Evolutionary conservation across 2,888 invertebrate genomes (phyloP).

Genomic region (Plagodis dolabraria): DNA sequence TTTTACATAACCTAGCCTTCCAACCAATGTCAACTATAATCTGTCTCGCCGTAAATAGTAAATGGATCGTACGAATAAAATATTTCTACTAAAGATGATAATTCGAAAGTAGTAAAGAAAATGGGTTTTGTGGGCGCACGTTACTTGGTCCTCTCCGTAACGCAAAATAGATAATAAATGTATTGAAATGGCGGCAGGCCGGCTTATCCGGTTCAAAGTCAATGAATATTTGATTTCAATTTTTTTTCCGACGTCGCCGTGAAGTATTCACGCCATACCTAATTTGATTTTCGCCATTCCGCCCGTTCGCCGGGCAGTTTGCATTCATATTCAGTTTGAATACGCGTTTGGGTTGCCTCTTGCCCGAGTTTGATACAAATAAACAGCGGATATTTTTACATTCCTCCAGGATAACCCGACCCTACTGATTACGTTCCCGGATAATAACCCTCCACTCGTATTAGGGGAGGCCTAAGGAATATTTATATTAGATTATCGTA

Average conservation of each 20-base stretch:
- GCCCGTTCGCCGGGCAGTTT: conserved; percentile 82
- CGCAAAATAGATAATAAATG: conserved; percentile 84
- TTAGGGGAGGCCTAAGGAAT: conserved; percentile 65
- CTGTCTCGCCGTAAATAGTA: conserved; percentile 17
- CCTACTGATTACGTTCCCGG: conserved; percentile 81
- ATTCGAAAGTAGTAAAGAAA: conserved; percentile 41
- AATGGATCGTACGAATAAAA: conserved; percentile 24
- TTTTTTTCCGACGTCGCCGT: conserved; percentile 82
- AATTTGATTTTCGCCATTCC: conserved; percentile 85
- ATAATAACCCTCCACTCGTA: conserved; percentile 73
- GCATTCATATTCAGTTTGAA: conserved; percentile 84
- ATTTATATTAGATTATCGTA: conserved; percentile 67
- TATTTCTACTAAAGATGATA: conserved; percentile 32
- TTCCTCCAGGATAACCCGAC: conserved; percentile 79
- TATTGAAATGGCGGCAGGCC: conserved; percentile 83
- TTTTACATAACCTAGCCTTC: not conserved
- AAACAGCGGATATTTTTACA: conserved; percentile 84
- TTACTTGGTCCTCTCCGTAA: conserved; percentile 54
- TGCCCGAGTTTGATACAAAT: conserved; percentile 82
- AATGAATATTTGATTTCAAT: conserved; percentile 86
- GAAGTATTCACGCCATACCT: conserved; percentile 85
- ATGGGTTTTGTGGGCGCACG: conserved; percentile 51
- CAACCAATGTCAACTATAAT: conserved; percentile 20
- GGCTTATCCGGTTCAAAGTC: conserved; percentile 85
- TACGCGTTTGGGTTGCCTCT: conserved; percentile 82